Conservation (phyloP, 2,888 invertebrate species). For the Nudaria mundana region DNA sequence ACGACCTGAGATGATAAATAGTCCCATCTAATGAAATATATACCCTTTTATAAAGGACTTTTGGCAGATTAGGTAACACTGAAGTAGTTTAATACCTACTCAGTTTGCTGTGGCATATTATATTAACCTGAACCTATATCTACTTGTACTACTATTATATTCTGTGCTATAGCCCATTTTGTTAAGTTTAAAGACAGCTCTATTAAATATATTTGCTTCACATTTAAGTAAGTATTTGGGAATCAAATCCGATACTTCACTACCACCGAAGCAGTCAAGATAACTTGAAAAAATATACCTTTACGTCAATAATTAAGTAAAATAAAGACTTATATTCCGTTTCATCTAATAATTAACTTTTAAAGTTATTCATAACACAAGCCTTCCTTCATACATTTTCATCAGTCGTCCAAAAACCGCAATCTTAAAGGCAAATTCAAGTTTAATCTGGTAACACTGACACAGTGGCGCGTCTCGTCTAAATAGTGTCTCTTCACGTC, state of each 20-base stretch:
- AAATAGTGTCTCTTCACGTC: slow-evolving; percentile 50
- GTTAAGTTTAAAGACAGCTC: too few relatives aligned
- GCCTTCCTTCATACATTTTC: slow-evolving; percentile 6
- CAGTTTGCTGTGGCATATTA: neutral
- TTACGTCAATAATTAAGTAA: neutral
- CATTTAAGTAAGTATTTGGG: too few relatives aligned
- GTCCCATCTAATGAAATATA: neutral
- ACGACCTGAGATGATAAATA: neutral
- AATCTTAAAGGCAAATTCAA: slow-evolving; percentile 21
- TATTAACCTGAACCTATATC: neutral
- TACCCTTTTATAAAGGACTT: neutral
- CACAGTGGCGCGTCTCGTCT: slow-evolving; percentile 26
- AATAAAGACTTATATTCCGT: neutral
- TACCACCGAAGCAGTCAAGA: too few relatives aligned
- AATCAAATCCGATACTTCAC: too few relatives aligned
- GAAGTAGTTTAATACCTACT: too few relatives aligned
- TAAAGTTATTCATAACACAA: slow-evolving; percentile 9
- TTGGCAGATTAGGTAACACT: too few relatives aligned
- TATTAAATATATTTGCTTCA: too few relatives aligned
- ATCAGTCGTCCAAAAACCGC: slow-evolving; percentile 5
- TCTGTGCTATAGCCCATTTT: too few relatives aligned
- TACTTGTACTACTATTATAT: too few relatives aligned
- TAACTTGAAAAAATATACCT: too few relatives aligned
- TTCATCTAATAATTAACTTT: neutral
- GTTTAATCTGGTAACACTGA: slow-evolving; percentile 25